Percentiles rank a stretch among this genome's conserved stretches.
Conservation (phyloP, 2,113 vertebrate species). For the Carollia perspicillata region DNA sequence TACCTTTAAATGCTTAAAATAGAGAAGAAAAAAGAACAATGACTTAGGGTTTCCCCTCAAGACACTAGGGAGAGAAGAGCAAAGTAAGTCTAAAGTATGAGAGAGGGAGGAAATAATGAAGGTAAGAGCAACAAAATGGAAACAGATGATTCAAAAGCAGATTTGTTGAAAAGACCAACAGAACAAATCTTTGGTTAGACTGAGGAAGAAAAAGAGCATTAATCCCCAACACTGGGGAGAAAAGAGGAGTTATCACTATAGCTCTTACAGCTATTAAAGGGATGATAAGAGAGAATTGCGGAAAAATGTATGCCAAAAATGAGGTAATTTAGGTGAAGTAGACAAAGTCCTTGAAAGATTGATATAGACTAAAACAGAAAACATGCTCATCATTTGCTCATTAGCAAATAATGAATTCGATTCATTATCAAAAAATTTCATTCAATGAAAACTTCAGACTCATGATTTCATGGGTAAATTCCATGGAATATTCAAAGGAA, state of each 20-base stretch:
- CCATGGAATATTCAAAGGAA: background rate
- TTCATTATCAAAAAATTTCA: background rate
- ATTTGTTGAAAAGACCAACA: background rate
- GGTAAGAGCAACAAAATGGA: background rate
- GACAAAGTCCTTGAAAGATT: background rate
- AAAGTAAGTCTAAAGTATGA: slow-evolving; percentile 9
- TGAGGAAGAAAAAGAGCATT: background rate
- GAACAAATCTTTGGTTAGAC: background rate
- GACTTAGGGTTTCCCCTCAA: background rate
- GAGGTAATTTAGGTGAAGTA: background rate
- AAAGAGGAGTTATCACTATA: background rate
- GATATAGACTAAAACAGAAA: background rate
- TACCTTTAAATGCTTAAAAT: background rate
- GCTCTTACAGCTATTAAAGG: background rate
- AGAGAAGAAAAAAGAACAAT: background rate
- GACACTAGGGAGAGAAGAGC: background rate
- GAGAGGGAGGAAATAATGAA: background rate
- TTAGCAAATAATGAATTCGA: background rate
- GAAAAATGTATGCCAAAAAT: background rate
- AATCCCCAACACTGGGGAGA: background rate
- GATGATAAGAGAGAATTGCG: background rate
- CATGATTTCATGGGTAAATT: background rate
- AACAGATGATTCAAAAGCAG: background rate
- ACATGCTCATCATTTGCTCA: too few relatives aligned
- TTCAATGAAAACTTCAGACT: background rate